Base-by-base conservation (phyloP, 2,888 invertebrate genomes). In the Cephonodes hylas region DNA sequence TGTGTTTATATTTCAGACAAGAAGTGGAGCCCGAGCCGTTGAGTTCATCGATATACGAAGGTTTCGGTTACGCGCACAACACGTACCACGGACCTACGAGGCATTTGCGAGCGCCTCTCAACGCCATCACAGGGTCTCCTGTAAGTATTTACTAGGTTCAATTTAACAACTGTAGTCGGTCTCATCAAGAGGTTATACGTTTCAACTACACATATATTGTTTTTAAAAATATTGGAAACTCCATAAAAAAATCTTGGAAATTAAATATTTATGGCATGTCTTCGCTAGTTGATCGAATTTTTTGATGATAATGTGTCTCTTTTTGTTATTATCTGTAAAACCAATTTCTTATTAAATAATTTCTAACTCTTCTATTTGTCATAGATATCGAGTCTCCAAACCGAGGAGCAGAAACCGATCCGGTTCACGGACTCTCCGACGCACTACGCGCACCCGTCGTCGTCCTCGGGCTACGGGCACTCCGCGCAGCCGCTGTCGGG, bases 1-100 rank as follows among this genome's bases (percentile, higher is more conserved):
- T 6, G 45, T 20, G 18, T 45, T 20, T 4, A 7, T 10, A 20
- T 79, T 81, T 1, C 83, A 90, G 90, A 66, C 44, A 84, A 42
- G 91, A 91, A 62, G n/a, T 80, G 3, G 91, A 91, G 59, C 70
- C 83, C 0, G 79, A 91, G 69, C 81, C 90, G 31, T 63, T 86
- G 4, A 75, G 79, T 20, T 66, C 83, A 2, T 71, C 84, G 0
- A 70, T 82, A 58, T 87, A 84, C 75, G 90, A 89, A 64, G 83
- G 89, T 1, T 87, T 83, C 69, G 94, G 94, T 0, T 96, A 95
- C 83, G 94, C 95, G 44, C 97, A 97, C 84, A 97, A 98, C 88
- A 98, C 98, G 1, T 98, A 97, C 90, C 98, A 98, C 86, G 98
- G 97, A 0, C 97, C 96, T 48, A 94, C 96, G 5, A 93, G 95